phyloP scores from a whole-genome alignment of 2,888 invertebrate species.

The Apodemia zela region DNA sequence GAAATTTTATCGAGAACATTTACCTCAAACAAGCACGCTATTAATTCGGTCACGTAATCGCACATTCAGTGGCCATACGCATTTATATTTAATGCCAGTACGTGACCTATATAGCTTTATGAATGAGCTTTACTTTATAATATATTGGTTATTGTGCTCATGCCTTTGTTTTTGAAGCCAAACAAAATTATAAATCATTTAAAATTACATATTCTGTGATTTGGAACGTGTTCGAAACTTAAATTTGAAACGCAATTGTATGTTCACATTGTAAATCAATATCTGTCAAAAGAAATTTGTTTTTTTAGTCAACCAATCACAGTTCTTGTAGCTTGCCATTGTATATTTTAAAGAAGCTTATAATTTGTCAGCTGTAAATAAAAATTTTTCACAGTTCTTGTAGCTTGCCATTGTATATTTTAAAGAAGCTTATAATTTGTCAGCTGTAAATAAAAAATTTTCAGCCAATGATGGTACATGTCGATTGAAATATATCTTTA shows the following conservation, averaged over 20 bases:
- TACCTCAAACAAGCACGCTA: constrained; percentile 13
- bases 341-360: background rate
- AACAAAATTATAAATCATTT: constrained; percentile 13
- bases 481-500: too few relatives aligned
- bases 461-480: background rate
- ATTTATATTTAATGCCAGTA: constrained; percentile 29
- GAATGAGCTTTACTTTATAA: constrained; percentile 31
- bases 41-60: constrained; percentile 21
- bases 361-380: background rate
- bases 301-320: background rate
- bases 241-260: background rate
- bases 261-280: background rate
- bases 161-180: constrained; percentile 13
- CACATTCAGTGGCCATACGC: constrained; percentile 31
- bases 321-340: background rate
- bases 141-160: constrained; percentile 12
- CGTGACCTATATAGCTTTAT: constrained; percentile 36
- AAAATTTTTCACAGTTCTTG: background rate
- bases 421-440: background rate
- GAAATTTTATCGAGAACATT: constrained; percentile 15
- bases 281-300: background rate
- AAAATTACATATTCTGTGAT: constrained; percentile 5
- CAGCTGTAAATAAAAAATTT: background rate
- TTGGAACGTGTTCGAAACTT: constrained; percentile 11
- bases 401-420: background rate